Conservation (phyloP, 2,797 vertebrate genomes). For the Kryptopterus vitreolus region DNA sequence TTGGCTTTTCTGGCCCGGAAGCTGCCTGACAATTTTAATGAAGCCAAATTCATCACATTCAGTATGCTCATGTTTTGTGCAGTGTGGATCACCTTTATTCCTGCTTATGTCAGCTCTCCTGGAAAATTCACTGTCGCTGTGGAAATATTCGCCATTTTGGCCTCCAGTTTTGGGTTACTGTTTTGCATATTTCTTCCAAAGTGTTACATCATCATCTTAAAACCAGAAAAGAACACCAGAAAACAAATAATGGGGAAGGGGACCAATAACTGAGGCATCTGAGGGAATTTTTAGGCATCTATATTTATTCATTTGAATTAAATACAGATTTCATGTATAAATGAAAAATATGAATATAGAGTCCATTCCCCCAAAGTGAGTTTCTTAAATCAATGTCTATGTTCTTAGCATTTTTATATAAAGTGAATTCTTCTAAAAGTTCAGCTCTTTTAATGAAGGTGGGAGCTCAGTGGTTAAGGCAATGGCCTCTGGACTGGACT, state of each 20-base stretch:
- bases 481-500: too few relatives aligned
- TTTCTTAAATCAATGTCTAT: not conserved
- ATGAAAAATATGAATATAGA: not conserved
- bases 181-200: conserved; percentile 58
- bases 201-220: conserved; percentile 53
- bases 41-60: conserved; percentile 27
- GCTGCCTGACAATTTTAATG: conserved; percentile 45
- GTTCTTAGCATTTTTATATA: too few relatives aligned
- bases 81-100: conserved; percentile 74
- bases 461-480: too few relatives aligned
- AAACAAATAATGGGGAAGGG: conserved; percentile 52
- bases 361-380: not conserved
- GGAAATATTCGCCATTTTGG: conserved; percentile 59
- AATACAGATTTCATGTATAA: not conserved
- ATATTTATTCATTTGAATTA: not conserved
- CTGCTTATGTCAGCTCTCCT: conserved; percentile 65
- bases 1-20: conserved; percentile 9
- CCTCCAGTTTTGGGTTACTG: conserved; percentile 58
- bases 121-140: conserved; percentile 60
- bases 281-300: not conserved
- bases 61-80: conserved; percentile 55
- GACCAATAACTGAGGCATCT: not conserved
- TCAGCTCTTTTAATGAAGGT: not conserved
- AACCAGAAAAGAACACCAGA: conserved; percentile 56
- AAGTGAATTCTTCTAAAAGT: not conserved